Percentiles rank a stretch among this genome's conserved stretches.
Evolutionary conservation across 2,797 vertebrate species (phyloP).

Genomic region (Myiothlypis coronata): DNA sequence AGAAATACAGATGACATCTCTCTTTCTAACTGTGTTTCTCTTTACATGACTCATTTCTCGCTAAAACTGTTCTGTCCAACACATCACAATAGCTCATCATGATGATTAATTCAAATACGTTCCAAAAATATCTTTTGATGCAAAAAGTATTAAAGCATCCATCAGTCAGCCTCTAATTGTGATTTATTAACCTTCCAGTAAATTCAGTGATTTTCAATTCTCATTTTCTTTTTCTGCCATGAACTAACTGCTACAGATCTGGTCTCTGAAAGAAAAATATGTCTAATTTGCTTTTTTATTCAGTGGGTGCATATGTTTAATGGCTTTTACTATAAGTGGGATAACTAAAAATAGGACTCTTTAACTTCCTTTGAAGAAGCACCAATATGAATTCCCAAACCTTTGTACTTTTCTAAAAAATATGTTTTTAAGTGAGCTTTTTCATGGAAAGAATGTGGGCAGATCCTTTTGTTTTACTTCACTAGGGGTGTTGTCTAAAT

Average conservation of each 20-base stretch:
- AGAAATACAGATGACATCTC: not conserved
- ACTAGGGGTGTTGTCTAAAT: not conserved
- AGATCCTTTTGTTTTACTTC: not conserved
- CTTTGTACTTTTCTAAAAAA: not conserved
- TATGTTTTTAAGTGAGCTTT: not conserved
- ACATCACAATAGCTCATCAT: not conserved
- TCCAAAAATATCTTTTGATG: not conserved
- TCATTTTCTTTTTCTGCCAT: not conserved
- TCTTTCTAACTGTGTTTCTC: not conserved
- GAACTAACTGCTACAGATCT: not conserved
- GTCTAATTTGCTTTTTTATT: not conserved
- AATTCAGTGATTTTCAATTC: not conserved
- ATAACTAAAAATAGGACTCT: not conserved
- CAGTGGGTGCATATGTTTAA: not conserved
- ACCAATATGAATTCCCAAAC: not conserved
- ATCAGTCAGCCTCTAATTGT: not conserved
- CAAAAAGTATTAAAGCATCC: not conserved
- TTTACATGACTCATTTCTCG: not conserved
- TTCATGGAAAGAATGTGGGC: not conserved
- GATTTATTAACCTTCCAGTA: not conserved
- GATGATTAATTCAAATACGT: not conserved
- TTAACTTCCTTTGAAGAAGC: not conserved
- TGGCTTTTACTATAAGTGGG: not conserved
- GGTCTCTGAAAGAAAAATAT: not conserved
- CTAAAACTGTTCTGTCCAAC: not conserved